Evolutionary conservation across 2,888 invertebrate genomes (phyloP).

Genomic region (Scelioninae gen. 2): DNA sequence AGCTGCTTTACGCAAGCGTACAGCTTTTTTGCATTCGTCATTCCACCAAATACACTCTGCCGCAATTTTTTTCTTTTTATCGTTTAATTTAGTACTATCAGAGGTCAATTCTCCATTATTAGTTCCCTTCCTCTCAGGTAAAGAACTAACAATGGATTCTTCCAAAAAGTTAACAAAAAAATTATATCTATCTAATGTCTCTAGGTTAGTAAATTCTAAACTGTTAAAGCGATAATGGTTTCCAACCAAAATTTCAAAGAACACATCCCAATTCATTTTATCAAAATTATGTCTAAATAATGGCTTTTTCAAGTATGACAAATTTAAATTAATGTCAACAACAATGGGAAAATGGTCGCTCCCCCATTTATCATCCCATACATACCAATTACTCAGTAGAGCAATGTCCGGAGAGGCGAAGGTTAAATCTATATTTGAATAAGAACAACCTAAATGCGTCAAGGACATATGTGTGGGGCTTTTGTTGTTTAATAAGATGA

Average conservation of each 20-base stretch:
- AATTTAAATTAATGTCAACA: constrained; percentile 25
- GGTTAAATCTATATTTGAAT: constrained; percentile 49
- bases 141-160: not conserved
- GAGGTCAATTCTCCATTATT: not conserved
- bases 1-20: constrained; percentile 16
- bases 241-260: not conserved
- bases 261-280: constrained; percentile 12
- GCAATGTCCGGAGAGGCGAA: constrained; percentile 34
- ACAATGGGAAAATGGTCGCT: constrained; percentile 52
- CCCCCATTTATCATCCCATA: constrained; percentile 32
- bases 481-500: constrained; percentile 9
- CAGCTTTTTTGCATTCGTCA: constrained; percentile 20
- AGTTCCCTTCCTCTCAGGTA: not conserved
- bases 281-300: constrained; percentile 38
- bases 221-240: constrained; percentile 10
- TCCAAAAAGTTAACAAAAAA: constrained; percentile 8
- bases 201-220: constrained; percentile 18
- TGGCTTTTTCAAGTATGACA: not conserved
- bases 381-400: constrained; percentile 17
- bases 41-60: constrained; percentile 54
- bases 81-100: not conserved
- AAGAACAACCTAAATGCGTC: not conserved
- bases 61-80: no score
- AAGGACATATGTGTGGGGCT: constrained; percentile 28
- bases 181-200: constrained; percentile 19